Conservation (phyloP, 30 jellyfish, hydroid and myxozoan species). For the Pelagia noctiluca region DNA sequence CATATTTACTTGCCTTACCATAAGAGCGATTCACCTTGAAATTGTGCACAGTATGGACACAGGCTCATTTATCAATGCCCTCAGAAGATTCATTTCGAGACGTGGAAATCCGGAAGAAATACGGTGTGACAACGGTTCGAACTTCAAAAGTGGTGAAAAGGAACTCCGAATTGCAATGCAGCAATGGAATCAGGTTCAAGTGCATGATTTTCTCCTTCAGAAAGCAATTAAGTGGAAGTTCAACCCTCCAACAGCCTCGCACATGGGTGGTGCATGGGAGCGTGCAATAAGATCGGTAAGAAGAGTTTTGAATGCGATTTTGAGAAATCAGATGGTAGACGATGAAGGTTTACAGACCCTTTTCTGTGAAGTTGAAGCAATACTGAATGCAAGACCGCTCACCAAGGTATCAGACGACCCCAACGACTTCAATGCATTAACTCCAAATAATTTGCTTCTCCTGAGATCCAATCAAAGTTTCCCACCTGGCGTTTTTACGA, state of each 20-base stretch:
- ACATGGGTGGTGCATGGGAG: conserved; percentile 64
- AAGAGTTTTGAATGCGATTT: conserved; percentile 8
- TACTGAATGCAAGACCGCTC: conserved; percentile 43
- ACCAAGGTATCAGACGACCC: conserved; percentile 39
- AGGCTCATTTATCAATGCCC: conserved; percentile 32
- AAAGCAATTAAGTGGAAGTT: conserved; percentile 44
- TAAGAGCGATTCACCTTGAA: conserved; percentile 58
- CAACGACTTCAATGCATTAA: conserved; percentile 27
- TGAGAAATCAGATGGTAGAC: neutral
- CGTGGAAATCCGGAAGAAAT: conserved; percentile 39
- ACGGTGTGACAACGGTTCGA: conserved; percentile 46
- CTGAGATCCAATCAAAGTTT: neutral
- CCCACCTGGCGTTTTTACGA: conserved; percentile 21
- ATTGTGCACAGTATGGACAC: conserved; percentile 17
- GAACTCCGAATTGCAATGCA: conserved; percentile 38
- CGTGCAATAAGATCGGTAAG: conserved; percentile 24
- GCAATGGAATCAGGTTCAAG: conserved; percentile 25
- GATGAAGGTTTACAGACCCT: conserved; percentile 26
- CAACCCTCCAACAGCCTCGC: conserved; percentile 51
- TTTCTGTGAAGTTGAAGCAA: conserved; percentile 30
- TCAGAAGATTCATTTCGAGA: conserved; percentile 62
- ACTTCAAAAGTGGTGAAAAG: conserved; percentile 60
- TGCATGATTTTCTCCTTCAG: conserved; percentile 18
- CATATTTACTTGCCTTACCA: conserved; percentile 44
- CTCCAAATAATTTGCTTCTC: conserved; percentile 53